A percentile compares a stretch with the other conserved stretches of the same genome.
These are phyloP conservation scores for Apostichopus parvimensis DNA, from an alignment of 35 echinoderm and acorn worm species.

Conservation along the genomic window DNA sequence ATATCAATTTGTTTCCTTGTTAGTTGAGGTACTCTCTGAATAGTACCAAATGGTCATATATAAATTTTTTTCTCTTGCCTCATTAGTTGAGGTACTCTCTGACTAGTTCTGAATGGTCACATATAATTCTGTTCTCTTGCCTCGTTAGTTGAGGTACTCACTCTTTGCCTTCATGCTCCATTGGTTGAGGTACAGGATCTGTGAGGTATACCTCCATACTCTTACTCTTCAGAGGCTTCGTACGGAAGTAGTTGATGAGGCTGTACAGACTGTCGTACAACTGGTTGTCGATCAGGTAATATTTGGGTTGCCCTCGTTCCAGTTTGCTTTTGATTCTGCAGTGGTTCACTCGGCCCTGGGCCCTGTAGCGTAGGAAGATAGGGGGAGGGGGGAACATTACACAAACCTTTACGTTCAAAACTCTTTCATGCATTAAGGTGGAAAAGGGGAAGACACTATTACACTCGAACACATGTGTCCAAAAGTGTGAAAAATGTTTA, in stretches of 20 bases:
- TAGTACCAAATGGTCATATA: too few relatives aligned
- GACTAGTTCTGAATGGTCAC: slow-evolving; percentile 18
- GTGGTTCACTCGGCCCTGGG: slow-evolving; percentile 82
- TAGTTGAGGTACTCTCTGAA: slow-evolving; percentile 72
- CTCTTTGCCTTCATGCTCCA: slow-evolving; percentile 97
- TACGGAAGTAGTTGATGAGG: slow-evolving; percentile 91
- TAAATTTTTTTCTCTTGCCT: slow-evolving; percentile 80
- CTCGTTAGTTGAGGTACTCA: slow-evolving; percentile 60
- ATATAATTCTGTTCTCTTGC: too few relatives aligned
- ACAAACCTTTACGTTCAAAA: too few relatives aligned
- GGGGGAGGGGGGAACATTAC: too few relatives aligned
- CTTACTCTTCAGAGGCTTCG: slow-evolving; percentile 78
- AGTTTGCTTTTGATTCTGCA: slow-evolving; percentile 94
- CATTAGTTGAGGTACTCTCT: slow-evolving; percentile 84
- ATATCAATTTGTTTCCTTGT: too few relatives aligned
- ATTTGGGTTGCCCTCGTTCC: slow-evolving; percentile 82
- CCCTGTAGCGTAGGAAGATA: slow-evolving; percentile 57
- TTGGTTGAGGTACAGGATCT: slow-evolving; percentile 92
- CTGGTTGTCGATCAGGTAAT: slow-evolving; percentile 93
- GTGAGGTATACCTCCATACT: slow-evolving; percentile 74
- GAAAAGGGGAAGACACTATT: too few relatives aligned
- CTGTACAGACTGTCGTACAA: slow-evolving; percentile 95
- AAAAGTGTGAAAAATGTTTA: too few relatives aligned
- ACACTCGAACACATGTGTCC: too few relatives aligned
- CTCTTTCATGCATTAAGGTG: too few relatives aligned